Conservation (phyloP, 2,797 vertebrate genomes). For the Molossus molossus region DNA sequence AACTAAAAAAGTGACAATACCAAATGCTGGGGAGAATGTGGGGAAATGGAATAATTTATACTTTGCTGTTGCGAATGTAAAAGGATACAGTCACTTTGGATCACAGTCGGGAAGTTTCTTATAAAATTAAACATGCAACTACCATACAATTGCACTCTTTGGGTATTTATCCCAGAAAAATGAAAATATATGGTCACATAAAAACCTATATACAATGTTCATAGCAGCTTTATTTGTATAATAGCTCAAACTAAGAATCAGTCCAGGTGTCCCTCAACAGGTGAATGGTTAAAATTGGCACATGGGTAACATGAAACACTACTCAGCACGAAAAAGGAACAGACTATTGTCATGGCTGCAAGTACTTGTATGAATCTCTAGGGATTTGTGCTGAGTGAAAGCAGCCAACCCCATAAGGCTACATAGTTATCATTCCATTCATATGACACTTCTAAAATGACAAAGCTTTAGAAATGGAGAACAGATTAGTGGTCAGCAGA, state of each 20-base stretch:
- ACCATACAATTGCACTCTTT: background rate
- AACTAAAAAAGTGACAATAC: background rate
- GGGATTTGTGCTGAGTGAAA: background rate
- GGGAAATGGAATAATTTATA: background rate
- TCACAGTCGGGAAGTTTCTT: background rate
- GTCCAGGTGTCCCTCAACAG: background rate
- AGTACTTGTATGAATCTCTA: background rate
- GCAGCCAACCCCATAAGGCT: background rate
- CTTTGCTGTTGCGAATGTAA: background rate
- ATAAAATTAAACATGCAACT: background rate
- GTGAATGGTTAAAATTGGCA: background rate
- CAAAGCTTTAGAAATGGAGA: constrained; percentile 9
- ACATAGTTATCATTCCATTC: background rate
- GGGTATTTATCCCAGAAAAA: background rate
- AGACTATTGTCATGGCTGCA: background rate
- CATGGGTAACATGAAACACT: background rate
- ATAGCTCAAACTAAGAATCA: background rate
- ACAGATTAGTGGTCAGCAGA: background rate
- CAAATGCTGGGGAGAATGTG: background rate
- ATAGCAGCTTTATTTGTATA: background rate
- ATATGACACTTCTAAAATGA: background rate
- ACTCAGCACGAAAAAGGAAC: background rate
- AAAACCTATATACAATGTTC: background rate
- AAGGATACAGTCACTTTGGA: background rate
- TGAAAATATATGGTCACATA: background rate